Conservation (phyloP, 2,113 vertebrate genomes). For the Podarcis cretensis region DNA sequence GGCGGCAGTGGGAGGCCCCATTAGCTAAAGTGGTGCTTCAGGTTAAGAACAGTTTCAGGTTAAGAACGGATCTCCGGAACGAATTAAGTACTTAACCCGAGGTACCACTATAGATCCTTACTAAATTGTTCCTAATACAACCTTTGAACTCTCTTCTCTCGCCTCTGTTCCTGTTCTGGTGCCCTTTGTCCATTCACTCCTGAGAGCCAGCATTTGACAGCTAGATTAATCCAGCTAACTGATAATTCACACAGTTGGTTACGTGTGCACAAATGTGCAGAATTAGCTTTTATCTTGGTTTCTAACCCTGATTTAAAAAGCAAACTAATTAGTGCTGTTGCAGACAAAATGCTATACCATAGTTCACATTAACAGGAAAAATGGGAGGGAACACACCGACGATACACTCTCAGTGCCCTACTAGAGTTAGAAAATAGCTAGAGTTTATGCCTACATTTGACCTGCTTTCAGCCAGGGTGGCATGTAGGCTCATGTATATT, state of each 20-base stretch:
- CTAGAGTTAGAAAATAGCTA: background rate
- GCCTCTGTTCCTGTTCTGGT: background rate
- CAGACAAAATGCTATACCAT: too few relatives aligned
- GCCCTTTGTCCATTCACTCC: background rate
- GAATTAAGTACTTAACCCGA: too few relatives aligned
- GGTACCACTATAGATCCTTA: background rate
- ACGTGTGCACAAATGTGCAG: background rate
- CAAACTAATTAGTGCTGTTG: background rate
- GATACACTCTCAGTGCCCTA: background rate
- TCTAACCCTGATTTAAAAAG: background rate
- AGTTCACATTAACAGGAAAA: background rate
- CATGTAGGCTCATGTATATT: background rate
- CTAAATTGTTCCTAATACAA: background rate
- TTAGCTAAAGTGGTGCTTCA: too few relatives aligned
- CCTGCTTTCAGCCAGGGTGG: background rate
- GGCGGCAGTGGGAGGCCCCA: too few relatives aligned
- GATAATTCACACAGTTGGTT: background rate
- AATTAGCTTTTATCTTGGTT: background rate
- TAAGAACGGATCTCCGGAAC: too few relatives aligned
- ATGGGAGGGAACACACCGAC: background rate
- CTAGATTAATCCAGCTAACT: background rate
- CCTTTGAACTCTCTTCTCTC: background rate
- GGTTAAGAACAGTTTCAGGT: too few relatives aligned
- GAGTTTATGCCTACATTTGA: background rate
- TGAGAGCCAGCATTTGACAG: background rate